Evolutionary conservation across 1,140 invertebrate species (phyloP).

Genomic region (Drosophila obscura): DNA sequence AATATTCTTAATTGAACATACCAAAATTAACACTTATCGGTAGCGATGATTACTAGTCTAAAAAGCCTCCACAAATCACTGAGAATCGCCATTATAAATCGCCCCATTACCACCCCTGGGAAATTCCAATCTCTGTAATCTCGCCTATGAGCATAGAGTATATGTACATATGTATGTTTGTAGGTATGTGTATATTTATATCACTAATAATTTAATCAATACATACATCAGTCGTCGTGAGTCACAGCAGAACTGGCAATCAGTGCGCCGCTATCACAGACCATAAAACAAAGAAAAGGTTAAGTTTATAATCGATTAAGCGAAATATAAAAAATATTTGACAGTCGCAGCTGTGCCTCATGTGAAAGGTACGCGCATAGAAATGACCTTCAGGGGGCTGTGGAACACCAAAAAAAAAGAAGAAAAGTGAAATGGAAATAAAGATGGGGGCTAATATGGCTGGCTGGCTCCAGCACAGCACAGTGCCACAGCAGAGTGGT

Average conservation of each 20-base stretch:
- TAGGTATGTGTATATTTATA: not conserved
- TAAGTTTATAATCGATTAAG: not conserved
- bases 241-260: constrained; percentile 15
- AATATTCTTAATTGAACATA: too few species aligned
- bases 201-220: constrained; percentile 23
- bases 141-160: too few species aligned
- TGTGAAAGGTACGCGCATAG: not conserved
- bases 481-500: constrained; percentile 40
- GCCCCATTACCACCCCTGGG: too few species aligned
- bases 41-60: too few species aligned
- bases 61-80: too few species aligned
- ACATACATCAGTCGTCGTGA: constrained; percentile 8
- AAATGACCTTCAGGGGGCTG: constrained; percentile 34
- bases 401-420: not conserved
- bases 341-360: too few species aligned
- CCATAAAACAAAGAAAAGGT: not conserved
- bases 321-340: not conserved
- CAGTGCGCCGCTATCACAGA: constrained; percentile 20
- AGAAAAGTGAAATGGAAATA: constrained; percentile 30
- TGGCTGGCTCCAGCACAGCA: constrained; percentile 48
- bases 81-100: too few species aligned
- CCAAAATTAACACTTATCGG: too few species aligned
- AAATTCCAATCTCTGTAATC: too few species aligned
- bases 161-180: not conserved
- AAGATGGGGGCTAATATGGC: constrained; percentile 27